phyloP scores from a whole-genome alignment of 1,140 invertebrate genomes.

The Philotrypesis tridentata region DNA sequence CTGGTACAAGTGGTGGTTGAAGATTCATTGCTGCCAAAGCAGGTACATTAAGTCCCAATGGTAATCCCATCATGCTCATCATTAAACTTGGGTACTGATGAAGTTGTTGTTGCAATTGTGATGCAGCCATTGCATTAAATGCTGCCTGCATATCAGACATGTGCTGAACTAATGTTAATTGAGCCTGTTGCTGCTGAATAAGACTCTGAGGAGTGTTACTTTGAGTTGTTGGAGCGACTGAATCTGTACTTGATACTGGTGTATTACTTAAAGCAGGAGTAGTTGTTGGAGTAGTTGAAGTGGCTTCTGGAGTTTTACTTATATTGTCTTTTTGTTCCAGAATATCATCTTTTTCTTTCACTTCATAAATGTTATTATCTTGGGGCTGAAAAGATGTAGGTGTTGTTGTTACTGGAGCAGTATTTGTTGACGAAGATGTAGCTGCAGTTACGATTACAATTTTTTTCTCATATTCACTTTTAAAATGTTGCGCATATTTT shows the following conservation, averaged over 20 bases:
- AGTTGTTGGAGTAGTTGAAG: conserved; percentile 78
- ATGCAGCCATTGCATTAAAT: conserved; percentile 86
- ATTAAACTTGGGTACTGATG: conserved; percentile 74
- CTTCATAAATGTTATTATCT: conserved; percentile 66
- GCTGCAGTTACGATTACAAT: conserved; percentile 80
- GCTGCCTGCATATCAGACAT: conserved; percentile 90
- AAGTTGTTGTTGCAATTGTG: conserved; percentile 89
- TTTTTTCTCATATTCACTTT: conserved; percentile 89
- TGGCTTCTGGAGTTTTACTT: conserved; percentile 74
- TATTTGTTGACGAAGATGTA: conserved; percentile 76
- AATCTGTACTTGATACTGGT: conserved; percentile 77
- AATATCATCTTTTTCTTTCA: conserved; percentile 75
- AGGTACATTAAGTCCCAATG: conserved; percentile 87
- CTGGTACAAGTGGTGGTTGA: conserved; percentile 88
- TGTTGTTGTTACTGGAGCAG: conserved; percentile 77
- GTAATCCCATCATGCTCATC: conserved; percentile 86
- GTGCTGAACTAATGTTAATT: conserved; percentile 82
- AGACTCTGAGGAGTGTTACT: conserved; percentile 71
- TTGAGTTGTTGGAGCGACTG: conserved; percentile 72
- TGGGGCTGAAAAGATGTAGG: conserved; percentile 65
- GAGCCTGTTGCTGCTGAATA: conserved; percentile 64
- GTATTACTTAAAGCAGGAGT: conserved; percentile 78
- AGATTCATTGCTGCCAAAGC: conserved; percentile 91
- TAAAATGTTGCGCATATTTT: conserved; percentile 92
- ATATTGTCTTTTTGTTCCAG: conserved; percentile 68